Evolutionary conservation across 2,888 invertebrate species (phyloP), one percentile per base, ranked within the genome.

Genomic region (Melieria omissa): DNA sequence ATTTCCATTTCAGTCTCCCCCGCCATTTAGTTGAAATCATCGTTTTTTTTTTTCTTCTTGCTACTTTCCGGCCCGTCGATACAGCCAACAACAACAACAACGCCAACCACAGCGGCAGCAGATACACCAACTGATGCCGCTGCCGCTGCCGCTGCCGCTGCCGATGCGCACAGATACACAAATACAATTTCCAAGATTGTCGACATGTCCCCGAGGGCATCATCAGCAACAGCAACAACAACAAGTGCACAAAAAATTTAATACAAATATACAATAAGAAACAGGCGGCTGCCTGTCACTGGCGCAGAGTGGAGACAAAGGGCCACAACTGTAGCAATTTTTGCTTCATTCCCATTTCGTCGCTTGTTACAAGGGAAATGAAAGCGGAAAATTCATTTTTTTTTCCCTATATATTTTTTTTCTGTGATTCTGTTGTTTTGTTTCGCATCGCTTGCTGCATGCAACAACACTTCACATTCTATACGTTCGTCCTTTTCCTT

Each of bases 141-240:
- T 16, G 16, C 14, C 14, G 52, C 14, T 29, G 29, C 29, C 29
- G 29, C 29, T 16, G 16, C 14, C 14, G 52, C 14, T 58, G 52
- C 58, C 52, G 46, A 70, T 49, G 54, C 52, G 67, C 57, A 70
- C 72, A 75, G 72, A 73, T 71, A 74, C 74, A 73, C 46, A 47
- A 16, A 63, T 63, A 63, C 63, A 63, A 63, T 78, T 75, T 72
- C 70, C 74, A 76, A 73, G 73, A 78, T 75, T 75, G 75, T 76
- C 75, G 75, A 71, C 76, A 73, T 75, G 74, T 78, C 78, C 77
- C 78, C 70, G 70, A 73, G 76, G 77, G 74, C 74, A 73, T 73
- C 65, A 68, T 73, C 76, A 73, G 44, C 71, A 66, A 67, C 77
- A 73, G 52, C 60, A 62, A 72, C 14, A 65, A 55, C 52, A 65